Evolutionary conservation across 2,113 vertebrate genomes (phyloP), one percentile per base, ranked within the genome.

Genomic region (Entelurus aequoreus): DNA sequence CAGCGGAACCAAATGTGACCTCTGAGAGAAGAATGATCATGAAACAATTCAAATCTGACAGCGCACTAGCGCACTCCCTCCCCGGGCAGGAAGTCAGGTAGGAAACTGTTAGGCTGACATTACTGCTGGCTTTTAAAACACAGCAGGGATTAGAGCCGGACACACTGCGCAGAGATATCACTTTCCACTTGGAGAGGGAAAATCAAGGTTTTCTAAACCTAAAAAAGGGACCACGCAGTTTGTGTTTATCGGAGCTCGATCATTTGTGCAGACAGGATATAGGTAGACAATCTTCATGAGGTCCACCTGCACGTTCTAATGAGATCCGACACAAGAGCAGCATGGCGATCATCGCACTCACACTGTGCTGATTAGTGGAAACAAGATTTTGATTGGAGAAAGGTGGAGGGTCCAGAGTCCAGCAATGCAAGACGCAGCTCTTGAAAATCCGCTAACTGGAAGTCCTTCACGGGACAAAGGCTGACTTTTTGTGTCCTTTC

Each of bases 11-110:
- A 64, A 53, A 36, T 2, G 44, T 68, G 48, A 73, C 76, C 79
- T 79, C 68, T 68, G 76, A 80, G 74, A 71, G 66, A 68, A 65
- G 63, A 51, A 66, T 37, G 52, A 38, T 63, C 3, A 13, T 69
- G 67, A 78, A 55, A 68, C 69, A 62, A 72, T 84, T 83, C 63
- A 13, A 49, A 62, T 42, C 12, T 75, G 81, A 82, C 76, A 80
- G 69, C 47, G 3, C 37, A 44, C 69, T 79, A 80, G 69, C 47
- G 3, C 37, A 44, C 69, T 79, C 81, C 76, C 75, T 76, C 71
- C 21, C 5, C 37, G 69, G 74, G 76, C 76, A 80, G 68, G 78
- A 85, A 79, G 68, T 77, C 74, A 78, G 78, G 81, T 77, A 73
- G 70, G 54, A 71, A 72, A 79, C 69, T 51, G 28, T 66, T 63